Evolutionary conservation across 1,140 invertebrate species (phyloP).

Genomic region (Formica selysi): DNA sequence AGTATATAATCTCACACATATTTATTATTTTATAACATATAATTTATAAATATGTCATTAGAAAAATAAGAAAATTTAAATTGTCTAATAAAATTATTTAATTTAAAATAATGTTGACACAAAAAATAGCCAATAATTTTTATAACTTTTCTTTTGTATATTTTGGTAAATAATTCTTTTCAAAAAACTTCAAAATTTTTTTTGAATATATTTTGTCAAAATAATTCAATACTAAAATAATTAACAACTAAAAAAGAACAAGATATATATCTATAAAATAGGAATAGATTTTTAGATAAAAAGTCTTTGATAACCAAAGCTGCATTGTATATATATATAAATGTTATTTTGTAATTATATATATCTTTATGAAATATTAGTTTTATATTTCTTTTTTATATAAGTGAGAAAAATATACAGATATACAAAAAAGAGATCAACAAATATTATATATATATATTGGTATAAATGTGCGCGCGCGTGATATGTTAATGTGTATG

Average conservation of each 20-base stretch:
- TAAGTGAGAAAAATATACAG: constrained; percentile 1
- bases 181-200: constrained; percentile 13
- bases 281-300: constrained; percentile 9
- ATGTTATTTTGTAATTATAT: constrained; percentile 3
- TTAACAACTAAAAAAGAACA: background rate
- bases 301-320: constrained; percentile 32
- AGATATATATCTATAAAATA: constrained; percentile 25
- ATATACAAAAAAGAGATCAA: background rate
- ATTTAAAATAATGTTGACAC: too few species aligned
- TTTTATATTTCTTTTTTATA: constrained; percentile 41
- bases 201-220: background rate
- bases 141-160: constrained; percentile 5
- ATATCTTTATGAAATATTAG: constrained; percentile 22
- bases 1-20: constrained; percentile 23
- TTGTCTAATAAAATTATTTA: background rate
- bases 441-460: constrained; percentile 18
- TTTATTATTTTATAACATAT: constrained; percentile 32
- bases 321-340: background rate
- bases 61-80: background rate
- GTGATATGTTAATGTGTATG: constrained; percentile 14
- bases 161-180: constrained; percentile 24
- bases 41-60: constrained; percentile 43
- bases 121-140: too few species aligned
- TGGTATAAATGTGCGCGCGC: too few species aligned
- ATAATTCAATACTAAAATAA: constrained; percentile 14